phyloP scores from a whole-genome alignment of 2,888 invertebrate genomes.

The Lepidochrysops patricia region DNA sequence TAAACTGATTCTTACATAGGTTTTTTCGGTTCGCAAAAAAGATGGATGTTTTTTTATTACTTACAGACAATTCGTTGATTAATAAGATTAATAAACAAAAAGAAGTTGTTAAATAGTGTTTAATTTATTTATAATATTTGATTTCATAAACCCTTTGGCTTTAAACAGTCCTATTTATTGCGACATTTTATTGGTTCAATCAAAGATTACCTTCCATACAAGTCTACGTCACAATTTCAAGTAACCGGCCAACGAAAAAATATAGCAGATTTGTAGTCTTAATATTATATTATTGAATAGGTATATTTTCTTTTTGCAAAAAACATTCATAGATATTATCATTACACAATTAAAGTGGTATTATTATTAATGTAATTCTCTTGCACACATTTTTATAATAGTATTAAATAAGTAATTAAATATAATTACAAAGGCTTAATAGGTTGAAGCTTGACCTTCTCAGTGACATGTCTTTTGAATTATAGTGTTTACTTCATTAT shows the following conservation, averaged over 20 bases:
- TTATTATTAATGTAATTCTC: too few relatives aligned
- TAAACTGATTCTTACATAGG: not conserved
- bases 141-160: too few relatives aligned
- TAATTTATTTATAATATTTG: not conserved
- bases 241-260: too few relatives aligned
- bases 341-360: too few relatives aligned
- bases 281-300: too few relatives aligned
- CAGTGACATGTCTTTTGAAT: not conserved
- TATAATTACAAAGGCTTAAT: not conserved
- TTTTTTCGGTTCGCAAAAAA: not conserved
- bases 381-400: not conserved
- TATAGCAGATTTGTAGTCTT: too few relatives aligned
- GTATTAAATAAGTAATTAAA: not conserved
- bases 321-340: too few relatives aligned
- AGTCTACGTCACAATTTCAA: too few relatives aligned
- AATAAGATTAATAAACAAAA: not conserved
- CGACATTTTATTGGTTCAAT: not conserved
- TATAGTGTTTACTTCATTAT: not conserved
- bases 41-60: not conserved
- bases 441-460: not conserved
- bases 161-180: too few relatives aligned
- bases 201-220: not conserved
- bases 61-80: not conserved
- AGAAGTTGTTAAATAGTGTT: conserved; percentile 1
- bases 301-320: too few relatives aligned